Base-by-base conservation (phyloP, 2,888 invertebrate genomes). In the Chrysodeixis includens region DNA sequence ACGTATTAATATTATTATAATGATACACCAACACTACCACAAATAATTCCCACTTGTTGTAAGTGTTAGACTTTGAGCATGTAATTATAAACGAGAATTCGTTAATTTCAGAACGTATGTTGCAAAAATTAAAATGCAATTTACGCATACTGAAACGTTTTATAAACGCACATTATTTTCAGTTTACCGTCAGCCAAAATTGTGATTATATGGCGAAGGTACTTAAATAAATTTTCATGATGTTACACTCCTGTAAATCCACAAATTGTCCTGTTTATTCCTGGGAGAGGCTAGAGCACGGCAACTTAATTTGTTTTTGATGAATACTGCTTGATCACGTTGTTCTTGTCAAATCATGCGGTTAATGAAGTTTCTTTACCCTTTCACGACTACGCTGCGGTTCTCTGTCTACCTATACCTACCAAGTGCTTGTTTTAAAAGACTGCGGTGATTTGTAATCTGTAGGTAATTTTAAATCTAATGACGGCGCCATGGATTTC, bases 271-370 rank as follows among this genome's bases (percentile, higher is more conserved):
- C 86, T 85, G 84, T 81, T 81, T 59, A 83, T 78, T 84, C 79
- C 81, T 67, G 76, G 70, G 82, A 82, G 83, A 84, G 83, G 80
- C 83, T 83, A 83, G 82, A 85, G 72, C 74, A 79, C 69, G 74
- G 79, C 66, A 67, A 87, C 88, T 88, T 93, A 93, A 93, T 93
- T 93, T 92, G 89, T 93, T 92, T 90, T 90, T 90, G 87, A 90
- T 90, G 89, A 87, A 89, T 88, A 84, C 87, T 83, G 87, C 88
- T 78, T 85, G 84, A 89, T 92, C 90, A 88, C 83, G 88, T 81
- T 88, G 86, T 88, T 92, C 87, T 89, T 92, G 93, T 90, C 90
- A 90, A 92, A 90, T 92, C 92, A 94, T 91, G 90, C 92, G 88
- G 89, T 80, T 92, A 92, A 94, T 93, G 91, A 91, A 90, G 86